These are phyloP conservation scores for Polylopha cassiicola DNA, from an alignment of 2,888 invertebrate genomes.

Conservation along the genomic window DNA sequence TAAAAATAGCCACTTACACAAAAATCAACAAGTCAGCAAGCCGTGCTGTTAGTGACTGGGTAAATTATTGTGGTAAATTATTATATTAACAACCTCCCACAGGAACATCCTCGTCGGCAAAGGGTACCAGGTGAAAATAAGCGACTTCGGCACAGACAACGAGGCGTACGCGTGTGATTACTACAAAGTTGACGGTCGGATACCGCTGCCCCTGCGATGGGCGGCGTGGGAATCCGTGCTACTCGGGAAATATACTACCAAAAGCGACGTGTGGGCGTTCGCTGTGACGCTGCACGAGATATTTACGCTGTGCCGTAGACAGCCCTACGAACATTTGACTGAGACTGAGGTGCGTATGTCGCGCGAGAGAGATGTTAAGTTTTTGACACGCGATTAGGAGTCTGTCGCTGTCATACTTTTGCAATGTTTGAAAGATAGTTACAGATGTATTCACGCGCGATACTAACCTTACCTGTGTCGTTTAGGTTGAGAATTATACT, in stretches of 20 bases:
- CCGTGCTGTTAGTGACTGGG: too few species aligned
- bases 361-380: neutral
- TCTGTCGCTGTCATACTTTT: too few species aligned
- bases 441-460: too few species aligned
- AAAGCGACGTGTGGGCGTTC: conserved; percentile 94
- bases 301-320: conserved; percentile 84
- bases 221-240: conserved; percentile 93
- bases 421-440: too few species aligned
- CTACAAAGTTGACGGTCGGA: conserved; percentile 85
- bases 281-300: conserved; percentile 93
- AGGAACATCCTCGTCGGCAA: conserved; percentile 92
- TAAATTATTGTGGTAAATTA: too few species aligned
- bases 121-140: conserved; percentile 88
- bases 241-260: conserved; percentile 89
- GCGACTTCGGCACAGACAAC: conserved; percentile 91
- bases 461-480: too few species aligned
- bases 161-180: conserved; percentile 88
- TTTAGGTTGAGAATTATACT: too few species aligned
- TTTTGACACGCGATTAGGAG: too few species aligned
- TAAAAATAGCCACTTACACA: too few species aligned
- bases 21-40: too few species aligned
- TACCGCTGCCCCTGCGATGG: conserved; percentile 91
- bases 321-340: conserved; percentile 85
- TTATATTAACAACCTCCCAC: conserved; percentile 25
- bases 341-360: conserved; percentile 81